Evolutionary conservation across 2,888 invertebrate species (phyloP), one percentile per base, ranked within the genome.

Genomic region (Xestia sexstrigata): DNA sequence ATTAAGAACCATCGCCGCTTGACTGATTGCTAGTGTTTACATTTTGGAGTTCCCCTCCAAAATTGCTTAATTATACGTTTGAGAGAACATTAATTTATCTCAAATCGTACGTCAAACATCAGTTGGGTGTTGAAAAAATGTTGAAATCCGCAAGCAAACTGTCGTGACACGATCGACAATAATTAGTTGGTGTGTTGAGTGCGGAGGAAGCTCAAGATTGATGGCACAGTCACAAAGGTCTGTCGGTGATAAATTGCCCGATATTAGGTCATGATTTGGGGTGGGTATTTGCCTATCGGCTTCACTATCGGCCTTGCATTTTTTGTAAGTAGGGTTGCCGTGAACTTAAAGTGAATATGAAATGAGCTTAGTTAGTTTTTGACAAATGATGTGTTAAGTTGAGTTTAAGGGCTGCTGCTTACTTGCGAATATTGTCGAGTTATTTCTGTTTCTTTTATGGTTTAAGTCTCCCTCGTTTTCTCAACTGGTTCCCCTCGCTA

Each of bases 181-280:
- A 95, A 96, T 96, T 96, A 96, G 96, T 95, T 93, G 93, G 92
- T 95, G 93, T 95, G 94, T 95, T 95, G 94, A 95, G 94, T 94
- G 93, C 90, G 93, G 87, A 94, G 94, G 93, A 94, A 94, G 92
- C 93, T 90, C 92, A 95, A 96, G 96, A 96, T 96, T 96, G 96
- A 96, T 96, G 95, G 93, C 91, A 86, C 79, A 89, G 91, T 93
- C 94, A 94, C 95, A 94, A 94, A 95, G 95, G 95, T 95, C 94
- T 95, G 95, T 94, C 95, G 92, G 95, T 96, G 96, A 96, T 96
- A 95, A 95, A 96, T 96, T 95, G 94, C 95, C 90, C 92, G 92
- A 95, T 96, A 95, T 96, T 95, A 96, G 95, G 95, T 96, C 96
- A 96, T 96, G 95, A 96, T 96, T 96, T 92, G 92, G 93, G 92